phyloP scores from a whole-genome alignment of 2,797 vertebrate genomes.

The Sebastes jordani region DNA sequence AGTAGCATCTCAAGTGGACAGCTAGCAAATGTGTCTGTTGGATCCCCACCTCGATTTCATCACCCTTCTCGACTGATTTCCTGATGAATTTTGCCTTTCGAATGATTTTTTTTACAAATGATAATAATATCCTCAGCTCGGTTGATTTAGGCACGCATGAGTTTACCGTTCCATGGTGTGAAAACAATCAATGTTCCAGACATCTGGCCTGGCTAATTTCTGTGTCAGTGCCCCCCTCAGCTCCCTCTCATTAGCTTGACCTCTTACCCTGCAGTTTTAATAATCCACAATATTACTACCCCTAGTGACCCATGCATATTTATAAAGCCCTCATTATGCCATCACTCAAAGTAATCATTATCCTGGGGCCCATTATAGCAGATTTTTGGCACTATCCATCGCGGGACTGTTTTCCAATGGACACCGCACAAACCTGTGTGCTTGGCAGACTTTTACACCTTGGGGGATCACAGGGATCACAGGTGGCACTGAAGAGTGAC shows the following conservation, averaged over 20 bases:
- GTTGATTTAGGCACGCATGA: neutral
- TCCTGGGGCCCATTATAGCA: slow-evolving; percentile 78
- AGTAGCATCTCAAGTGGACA: neutral
- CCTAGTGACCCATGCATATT: slow-evolving; percentile 81
- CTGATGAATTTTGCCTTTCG: neutral
- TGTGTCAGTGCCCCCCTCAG: slow-evolving; percentile 33
- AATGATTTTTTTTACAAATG: slow-evolving; percentile 9
- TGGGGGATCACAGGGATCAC: slow-evolving; percentile 42
- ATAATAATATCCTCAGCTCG: neutral
- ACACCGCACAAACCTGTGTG: slow-evolving; percentile 39
- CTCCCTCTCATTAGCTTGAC: slow-evolving; percentile 73
- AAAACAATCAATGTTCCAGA: slow-evolving; percentile 47
- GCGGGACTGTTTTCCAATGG: slow-evolving; percentile 58
- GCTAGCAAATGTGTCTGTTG: neutral
- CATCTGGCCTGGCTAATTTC: slow-evolving; percentile 48
- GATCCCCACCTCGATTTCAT: neutral
- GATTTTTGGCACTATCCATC: slow-evolving; percentile 62
- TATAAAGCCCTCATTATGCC: slow-evolving; percentile 82
- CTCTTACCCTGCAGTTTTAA: slow-evolving; percentile 79
- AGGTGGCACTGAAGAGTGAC: slow-evolving; percentile 44
- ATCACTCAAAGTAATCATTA: slow-evolving; percentile 82
- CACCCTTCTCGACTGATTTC: neutral
- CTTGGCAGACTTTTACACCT: slow-evolving; percentile 46
- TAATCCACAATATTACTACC: slow-evolving; percentile 76
- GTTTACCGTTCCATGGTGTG: slow-evolving; percentile 11